Evolutionary conservation across 2,797 vertebrate species (phyloP).

Genomic region (Distichodus sexfasciatus): DNA sequence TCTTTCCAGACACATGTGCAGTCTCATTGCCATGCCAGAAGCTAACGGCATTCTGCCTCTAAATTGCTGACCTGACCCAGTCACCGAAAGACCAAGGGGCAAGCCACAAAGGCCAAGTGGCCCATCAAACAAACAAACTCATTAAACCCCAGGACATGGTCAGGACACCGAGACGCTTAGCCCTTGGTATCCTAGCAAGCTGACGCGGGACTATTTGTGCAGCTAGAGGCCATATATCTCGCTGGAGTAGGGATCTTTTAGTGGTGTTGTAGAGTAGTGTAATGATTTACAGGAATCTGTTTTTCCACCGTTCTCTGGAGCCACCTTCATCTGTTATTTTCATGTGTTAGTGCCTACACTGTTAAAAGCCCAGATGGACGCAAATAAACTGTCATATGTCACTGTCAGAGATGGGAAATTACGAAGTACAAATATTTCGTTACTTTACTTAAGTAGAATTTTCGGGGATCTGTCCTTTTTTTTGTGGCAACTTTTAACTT

Average conservation of each 20-base stretch:
- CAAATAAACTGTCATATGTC: too few relatives aligned
- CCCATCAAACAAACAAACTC: neutral
- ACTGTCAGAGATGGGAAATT: too few relatives aligned
- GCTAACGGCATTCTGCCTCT: slow-evolving; percentile 14
- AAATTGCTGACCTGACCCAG: slow-evolving; percentile 12
- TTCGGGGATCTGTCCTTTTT: too few relatives aligned
- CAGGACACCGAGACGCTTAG: neutral
- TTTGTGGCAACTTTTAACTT: too few relatives aligned
- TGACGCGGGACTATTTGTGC: slow-evolving; percentile 12
- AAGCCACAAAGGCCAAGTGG: neutral
- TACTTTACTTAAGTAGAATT: too few relatives aligned
- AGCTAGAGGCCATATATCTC: neutral
- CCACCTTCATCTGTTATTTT: too few relatives aligned
- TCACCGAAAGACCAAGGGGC: neutral
- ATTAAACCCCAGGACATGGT: neutral
- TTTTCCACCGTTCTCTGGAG: neutral
- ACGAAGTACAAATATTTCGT: too few relatives aligned
- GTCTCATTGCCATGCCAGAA: neutral
- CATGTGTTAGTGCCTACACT: too few relatives aligned
- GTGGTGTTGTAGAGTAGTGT: neutral
- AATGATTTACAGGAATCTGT: slow-evolving; percentile 20
- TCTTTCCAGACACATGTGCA: neutral
- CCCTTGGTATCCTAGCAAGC: slow-evolving; percentile 25
- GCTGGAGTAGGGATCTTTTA: neutral
- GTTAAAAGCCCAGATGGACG: too few relatives aligned